These are phyloP conservation scores for Malacoraja senta DNA, from an alignment of 2,797 vertebrate species.

Conservation along the genomic window DNA sequence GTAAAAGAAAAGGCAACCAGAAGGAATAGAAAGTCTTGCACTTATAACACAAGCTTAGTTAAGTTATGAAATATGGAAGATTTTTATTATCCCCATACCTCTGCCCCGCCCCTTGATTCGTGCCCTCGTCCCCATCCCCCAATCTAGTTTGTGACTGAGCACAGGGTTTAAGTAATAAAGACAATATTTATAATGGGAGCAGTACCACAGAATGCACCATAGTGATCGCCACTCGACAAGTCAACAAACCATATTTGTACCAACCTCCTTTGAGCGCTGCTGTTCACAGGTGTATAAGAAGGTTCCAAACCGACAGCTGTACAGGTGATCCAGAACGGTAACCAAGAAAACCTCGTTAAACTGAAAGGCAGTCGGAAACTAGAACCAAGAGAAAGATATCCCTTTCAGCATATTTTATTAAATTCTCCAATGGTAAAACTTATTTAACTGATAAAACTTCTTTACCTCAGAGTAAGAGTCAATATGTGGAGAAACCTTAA, in stretches of 20 bases:
- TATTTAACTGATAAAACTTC: not conserved
- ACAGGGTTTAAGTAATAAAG: not conserved
- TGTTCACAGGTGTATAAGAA: constrained; percentile 90
- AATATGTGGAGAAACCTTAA: not conserved
- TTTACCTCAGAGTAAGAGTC: not conserved
- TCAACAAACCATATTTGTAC: constrained; percentile 43
- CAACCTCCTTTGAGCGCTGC: constrained; percentile 72
- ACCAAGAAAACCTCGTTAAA: constrained; percentile 89
- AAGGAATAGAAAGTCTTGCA: not conserved
- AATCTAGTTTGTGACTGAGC: not conserved
- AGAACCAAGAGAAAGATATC: not conserved
- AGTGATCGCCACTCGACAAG: not conserved
- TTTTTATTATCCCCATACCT: not conserved
- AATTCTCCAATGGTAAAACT: not conserved
- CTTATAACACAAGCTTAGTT: not conserved
- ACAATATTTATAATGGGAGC: not conserved
- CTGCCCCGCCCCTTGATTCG: not conserved
- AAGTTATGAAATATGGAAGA: not conserved
- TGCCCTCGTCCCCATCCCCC: not conserved
- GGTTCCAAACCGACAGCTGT: constrained; percentile 91
- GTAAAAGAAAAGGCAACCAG: not conserved
- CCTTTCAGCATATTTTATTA: not conserved
- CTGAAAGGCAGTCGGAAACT: constrained; percentile 97
- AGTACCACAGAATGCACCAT: not conserved
- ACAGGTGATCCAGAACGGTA: constrained; percentile 88